phyloP scores from a whole-genome alignment of 2,113 vertebrate species.

The Rhinichthys klamathensis region DNA sequence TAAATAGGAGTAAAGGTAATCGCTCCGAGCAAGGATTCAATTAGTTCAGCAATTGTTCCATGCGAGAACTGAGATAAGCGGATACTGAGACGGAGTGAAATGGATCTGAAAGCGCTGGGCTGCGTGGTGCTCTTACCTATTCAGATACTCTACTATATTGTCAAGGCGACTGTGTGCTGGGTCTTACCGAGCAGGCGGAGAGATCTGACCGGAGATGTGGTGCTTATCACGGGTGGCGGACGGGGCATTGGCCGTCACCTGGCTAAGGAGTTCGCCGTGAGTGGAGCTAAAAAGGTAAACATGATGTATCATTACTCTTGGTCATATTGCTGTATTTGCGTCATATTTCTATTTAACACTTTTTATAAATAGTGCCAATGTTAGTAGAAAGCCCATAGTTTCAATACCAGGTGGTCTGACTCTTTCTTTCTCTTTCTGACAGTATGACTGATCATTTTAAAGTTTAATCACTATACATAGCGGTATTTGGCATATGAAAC shows the following conservation, averaged over 20 bases:
- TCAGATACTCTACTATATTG: constrained; percentile 80
- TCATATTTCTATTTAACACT: neutral
- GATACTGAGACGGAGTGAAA: constrained; percentile 60
- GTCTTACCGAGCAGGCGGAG: constrained; percentile 82
- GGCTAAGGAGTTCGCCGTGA: constrained; percentile 88
- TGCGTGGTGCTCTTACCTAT: constrained; percentile 84
- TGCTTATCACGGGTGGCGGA: constrained; percentile 95
- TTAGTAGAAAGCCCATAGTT: neutral
- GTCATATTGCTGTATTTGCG: neutral
- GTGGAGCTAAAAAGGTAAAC: constrained; percentile 90
- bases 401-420: neutral
- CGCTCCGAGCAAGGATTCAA: constrained; percentile 28
- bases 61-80: constrained; percentile 23
- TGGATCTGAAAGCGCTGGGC: constrained; percentile 85
- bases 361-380: neutral
- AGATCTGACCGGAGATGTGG: constrained; percentile 85
- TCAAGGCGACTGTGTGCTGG: constrained; percentile 76
- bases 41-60: constrained; percentile 24
- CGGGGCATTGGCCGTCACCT: constrained; percentile 95
- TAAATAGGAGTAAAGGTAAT: constrained; percentile 41
- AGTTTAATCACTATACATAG: neutral
- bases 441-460: too few species aligned
- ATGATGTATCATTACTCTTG: neutral
- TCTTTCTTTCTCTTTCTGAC: neutral
- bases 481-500: neutral